Evolutionary conservation across 37 sponge, comb jelly and placozoan genomes (phyloP).

Genomic region (Halichondria panicea): DNA sequence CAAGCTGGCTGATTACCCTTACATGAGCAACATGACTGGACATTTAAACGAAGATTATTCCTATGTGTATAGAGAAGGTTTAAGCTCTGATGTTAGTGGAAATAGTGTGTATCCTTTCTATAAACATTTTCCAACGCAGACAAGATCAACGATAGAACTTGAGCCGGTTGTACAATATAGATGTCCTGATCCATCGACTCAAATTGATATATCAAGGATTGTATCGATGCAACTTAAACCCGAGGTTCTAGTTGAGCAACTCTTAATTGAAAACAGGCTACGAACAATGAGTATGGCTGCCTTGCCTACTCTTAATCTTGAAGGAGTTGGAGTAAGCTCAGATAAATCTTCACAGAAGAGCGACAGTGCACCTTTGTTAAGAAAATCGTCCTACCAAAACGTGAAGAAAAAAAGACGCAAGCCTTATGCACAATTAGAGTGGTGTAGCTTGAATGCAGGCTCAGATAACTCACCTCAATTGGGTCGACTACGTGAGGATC

Average conservation of each 20-base stretch:
- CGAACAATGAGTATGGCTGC: slow-evolving; percentile 13
- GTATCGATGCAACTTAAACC: slow-evolving; percentile 32
- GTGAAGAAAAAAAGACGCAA: background rate
- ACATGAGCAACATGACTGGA: slow-evolving; percentile 61
- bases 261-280: slow-evolving; percentile 33
- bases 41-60: slow-evolving; percentile 29
- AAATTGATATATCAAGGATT: slow-evolving; percentile 8
- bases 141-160: background rate
- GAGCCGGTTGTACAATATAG: background rate
- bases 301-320: slow-evolving; percentile 2
- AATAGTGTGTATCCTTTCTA: background rate
- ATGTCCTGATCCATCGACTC: background rate
- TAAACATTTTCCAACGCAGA: background rate
- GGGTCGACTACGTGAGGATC: too few relatives aligned
- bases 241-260: slow-evolving; percentile 30
- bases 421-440: background rate
- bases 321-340: background rate
- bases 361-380: background rate
- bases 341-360: background rate
- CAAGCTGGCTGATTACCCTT: too few relatives aligned
- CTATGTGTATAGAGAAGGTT: slow-evolving; percentile 37
- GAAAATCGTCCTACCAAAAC: background rate
- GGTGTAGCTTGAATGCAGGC: slow-evolving; percentile 6
- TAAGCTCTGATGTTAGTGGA: background rate
- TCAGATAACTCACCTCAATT: too few relatives aligned